These are phyloP conservation scores for Euleptes europaea DNA, from an alignment of 2,113 vertebrate genomes.

Conservation along the genomic window DNA sequence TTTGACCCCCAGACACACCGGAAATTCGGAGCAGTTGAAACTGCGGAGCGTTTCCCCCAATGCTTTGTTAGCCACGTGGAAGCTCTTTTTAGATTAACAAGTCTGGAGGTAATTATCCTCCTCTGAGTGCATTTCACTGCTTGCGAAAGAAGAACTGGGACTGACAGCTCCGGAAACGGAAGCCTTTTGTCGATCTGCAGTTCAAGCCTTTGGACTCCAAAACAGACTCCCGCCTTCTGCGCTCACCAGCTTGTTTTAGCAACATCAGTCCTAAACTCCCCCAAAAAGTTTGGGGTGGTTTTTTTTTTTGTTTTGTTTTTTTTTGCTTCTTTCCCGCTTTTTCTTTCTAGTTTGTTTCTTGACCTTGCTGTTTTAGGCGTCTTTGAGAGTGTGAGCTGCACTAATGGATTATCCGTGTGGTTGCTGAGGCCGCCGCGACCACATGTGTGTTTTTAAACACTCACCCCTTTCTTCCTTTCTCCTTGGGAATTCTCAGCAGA, in stretches of 20 bases:
- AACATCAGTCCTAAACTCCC: background rate
- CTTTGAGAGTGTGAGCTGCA: accelerated
- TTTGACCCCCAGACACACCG: background rate
- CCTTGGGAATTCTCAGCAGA: background rate
- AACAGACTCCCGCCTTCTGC: background rate
- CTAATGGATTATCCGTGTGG: accelerated
- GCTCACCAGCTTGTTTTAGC: background rate
- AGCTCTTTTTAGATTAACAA: constrained; percentile 19
- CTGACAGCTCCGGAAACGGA: constrained; percentile 25
- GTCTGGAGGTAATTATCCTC: constrained; percentile 4
- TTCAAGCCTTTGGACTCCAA: background rate
- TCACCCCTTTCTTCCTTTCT: background rate
- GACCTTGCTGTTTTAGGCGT: background rate
- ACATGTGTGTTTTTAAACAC: background rate
- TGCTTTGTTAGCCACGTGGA: background rate
- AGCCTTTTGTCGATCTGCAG: background rate
- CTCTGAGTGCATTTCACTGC: constrained; percentile 8
- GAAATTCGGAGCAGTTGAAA: constrained; percentile 19
- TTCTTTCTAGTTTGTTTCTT: background rate
- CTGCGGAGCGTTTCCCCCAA: background rate
- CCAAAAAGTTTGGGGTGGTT: background rate
- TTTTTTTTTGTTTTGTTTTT: no score
- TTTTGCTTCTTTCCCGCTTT: accelerated
- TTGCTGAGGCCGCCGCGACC: background rate
- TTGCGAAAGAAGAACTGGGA: background rate